Evolutionary conservation across 1,140 invertebrate species (phyloP), one percentile per base, ranked within the genome.

Genomic region (Venturia canescens): DNA sequence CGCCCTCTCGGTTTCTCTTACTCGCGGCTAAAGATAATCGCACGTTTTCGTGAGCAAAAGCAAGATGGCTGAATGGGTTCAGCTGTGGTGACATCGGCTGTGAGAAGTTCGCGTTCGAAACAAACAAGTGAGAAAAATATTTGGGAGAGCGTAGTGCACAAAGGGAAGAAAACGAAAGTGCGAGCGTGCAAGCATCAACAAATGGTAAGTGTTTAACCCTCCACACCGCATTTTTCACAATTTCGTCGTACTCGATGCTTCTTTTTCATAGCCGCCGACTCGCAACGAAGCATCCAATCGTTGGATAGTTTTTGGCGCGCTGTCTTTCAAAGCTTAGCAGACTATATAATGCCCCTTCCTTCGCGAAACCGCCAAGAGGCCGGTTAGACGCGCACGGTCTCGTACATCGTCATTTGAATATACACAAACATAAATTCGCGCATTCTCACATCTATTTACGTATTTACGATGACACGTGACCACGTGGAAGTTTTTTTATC

Each of bases 11-110:
- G 15, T 44, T 15, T 44, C 38, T 69, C 66, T 69, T 11, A 18
- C 29, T 69, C 29, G 26, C 66, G 1, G 27, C 29, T 31, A 69
- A 13, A 69, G 13, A 69, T n/a, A 69, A 29, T 16, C 27, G 66
- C 75, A 66, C 57, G 27, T 66, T 77, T 44, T 60, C 16, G 16
- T 6, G 23, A 53, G n/a, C 29, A 9, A 69, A 23, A 31, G 29
- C 75, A 77, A 77, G 60, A 77, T 77, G 75, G 75, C 75, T 63
- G 75, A 60, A 77, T 77, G 75, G 57, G 57, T 57, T 77, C 75
- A 77, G 75, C 75, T 77, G 75, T 77, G 75, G n/a, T 77, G 60
- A 77, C 57, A 77, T 77, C 75, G 38, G 38, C 53, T 11, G 75
- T 77, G 29, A 66, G 75, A 66, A 44, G 75, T 77, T 77, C 75